A percentile compares a stretch with the other conserved stretches of the same genome.
phyloP scores from a whole-genome alignment of 2,797 vertebrate genomes.

The Enteromius trimaculatus region DNA sequence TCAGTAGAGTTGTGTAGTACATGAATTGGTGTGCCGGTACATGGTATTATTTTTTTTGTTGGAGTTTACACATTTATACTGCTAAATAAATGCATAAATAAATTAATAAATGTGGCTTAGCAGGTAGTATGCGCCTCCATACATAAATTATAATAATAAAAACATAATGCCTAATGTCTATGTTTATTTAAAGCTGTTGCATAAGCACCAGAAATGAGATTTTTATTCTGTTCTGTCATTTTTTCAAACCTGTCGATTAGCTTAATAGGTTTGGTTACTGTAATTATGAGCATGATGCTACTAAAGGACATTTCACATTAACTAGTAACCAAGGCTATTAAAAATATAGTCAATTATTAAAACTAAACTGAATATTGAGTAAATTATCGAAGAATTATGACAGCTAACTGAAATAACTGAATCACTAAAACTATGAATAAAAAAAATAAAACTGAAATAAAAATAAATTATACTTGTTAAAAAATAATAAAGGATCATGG shows the following conservation, averaged over 20 bases:
- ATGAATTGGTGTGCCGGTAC: background rate
- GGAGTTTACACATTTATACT: background rate
- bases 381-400: background rate
- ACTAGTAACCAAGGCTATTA: background rate
- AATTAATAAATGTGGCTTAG: background rate
- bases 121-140: background rate
- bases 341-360: background rate
- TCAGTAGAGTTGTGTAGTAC: background rate
- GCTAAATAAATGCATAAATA: background rate
- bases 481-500: background rate
- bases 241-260: background rate
- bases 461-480: background rate
- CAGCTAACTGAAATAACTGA: background rate
- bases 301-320: background rate
- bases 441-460: background rate
- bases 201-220: background rate
- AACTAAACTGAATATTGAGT: background rate
- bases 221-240: background rate
- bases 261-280: background rate
- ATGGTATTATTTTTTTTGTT: background rate
- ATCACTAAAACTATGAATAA: background rate
- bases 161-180: background rate
- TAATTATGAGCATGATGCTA: constrained; percentile 2
- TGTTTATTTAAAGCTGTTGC: background rate
- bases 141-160: background rate